Conservation (phyloP, 1,140 invertebrate genomes). For the Venustaconcha ellipsiformis region DNA sequence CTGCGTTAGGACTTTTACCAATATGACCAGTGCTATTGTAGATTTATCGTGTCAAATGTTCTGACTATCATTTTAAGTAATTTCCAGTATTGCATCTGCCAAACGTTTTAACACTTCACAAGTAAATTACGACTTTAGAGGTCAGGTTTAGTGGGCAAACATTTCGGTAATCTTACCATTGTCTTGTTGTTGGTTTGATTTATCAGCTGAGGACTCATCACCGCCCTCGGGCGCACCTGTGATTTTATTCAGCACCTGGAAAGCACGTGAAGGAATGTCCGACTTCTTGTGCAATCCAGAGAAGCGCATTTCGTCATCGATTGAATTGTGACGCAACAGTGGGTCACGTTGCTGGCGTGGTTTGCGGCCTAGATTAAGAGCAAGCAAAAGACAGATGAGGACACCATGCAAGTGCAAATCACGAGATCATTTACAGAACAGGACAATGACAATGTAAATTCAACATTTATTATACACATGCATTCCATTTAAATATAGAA, state of each 20-base stretch:
- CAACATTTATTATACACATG: too few species aligned
- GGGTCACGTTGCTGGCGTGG: slow-evolving; percentile 49
- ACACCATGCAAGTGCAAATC: too few species aligned
- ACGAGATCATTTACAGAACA: too few species aligned
- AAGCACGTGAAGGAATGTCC: slow-evolving; percentile 80
- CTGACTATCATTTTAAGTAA: too few species aligned
- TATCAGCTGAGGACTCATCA: slow-evolving; percentile 7
- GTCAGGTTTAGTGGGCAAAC: slow-evolving; percentile 58
- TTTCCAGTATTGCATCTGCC: too few species aligned
- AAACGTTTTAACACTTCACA: too few species aligned
- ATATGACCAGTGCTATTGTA: too few species aligned
- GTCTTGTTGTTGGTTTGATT: slow-evolving; percentile 31
- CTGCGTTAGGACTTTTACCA: too few species aligned
- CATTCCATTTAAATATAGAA: too few species aligned
- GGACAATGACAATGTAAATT: too few species aligned
- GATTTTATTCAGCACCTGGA: slow-evolving; percentile 75
- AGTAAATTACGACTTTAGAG: neutral
- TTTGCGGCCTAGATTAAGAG: slow-evolving; percentile 22
- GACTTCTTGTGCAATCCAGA: slow-evolving; percentile 76
- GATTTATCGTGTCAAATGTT: too few species aligned
- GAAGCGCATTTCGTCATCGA: slow-evolving; percentile 72
- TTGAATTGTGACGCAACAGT: slow-evolving; percentile 60
- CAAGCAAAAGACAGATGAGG: too few species aligned
- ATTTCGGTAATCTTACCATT: slow-evolving; percentile 53
- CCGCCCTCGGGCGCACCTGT: slow-evolving; percentile 25